Evolutionary conservation across 2,797 vertebrate genomes (phyloP), one percentile per base, ranked within the genome.

Genomic region (Hoplostethus atlanticus): DNA sequence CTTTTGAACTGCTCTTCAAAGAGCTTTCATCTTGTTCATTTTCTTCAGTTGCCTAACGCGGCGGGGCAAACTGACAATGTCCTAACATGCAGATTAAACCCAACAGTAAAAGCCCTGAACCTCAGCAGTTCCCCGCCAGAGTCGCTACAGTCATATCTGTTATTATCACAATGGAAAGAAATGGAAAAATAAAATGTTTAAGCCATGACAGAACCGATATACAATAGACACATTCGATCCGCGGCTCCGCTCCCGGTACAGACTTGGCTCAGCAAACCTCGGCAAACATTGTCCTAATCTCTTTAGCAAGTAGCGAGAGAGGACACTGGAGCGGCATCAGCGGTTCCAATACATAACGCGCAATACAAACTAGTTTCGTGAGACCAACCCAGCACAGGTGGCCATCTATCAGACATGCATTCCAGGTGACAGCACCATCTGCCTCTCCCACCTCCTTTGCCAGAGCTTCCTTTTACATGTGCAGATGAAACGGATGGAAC

Each of bases 371-470:
- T 71, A 69, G 69, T 73, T 81, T 77, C 68, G 71, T 68, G 55
- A 73, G 61, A 73, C 44, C 48, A 84, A 64, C 67, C 76, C 17
- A 15, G 71, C 84, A n/a, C 92, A 92, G 90, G 90, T 91, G 90
- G 91, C 84, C 72, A 71, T 90, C 90, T 87, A 80, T 87, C 88
- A 87, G 58, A 77, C 81, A 77, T 55, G 77, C 72, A 74, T 79
- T 85, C 83, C 86, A 87, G 90, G 89, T 91, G 91, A 94, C 86
- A 81, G 72, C 34, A 51, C 90, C 93, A 93, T 94, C 92, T 94
- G 93, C 81, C 80, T 80, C 85, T 68, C 8, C 75, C 17, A 64
- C 73, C 66, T 64, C 38, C 30, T 55, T 55, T 21, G 71, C 80
- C 83, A 77, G 50, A 72, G 44, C 34, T 47, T 71, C 66, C 42